Base-by-base conservation (phyloP, 2,797 vertebrate genomes). In the Chloroceryle amazona region DNA sequence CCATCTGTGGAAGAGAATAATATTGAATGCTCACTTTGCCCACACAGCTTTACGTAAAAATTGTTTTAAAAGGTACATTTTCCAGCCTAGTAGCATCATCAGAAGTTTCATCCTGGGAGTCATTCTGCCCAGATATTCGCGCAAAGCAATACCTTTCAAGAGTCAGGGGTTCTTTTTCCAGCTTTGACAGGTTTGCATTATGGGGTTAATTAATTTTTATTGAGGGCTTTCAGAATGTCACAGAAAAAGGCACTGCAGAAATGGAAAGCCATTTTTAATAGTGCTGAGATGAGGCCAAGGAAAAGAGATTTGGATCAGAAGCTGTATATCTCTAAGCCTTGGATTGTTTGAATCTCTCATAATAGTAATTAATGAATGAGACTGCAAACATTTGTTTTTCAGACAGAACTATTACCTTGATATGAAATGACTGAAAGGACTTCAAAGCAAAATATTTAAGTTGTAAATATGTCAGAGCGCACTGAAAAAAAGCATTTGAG, bases 1-100 rank as follows among this genome's bases (percentile, higher is more conserved):
- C 87, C 94, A 88, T 94, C 94, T 95, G 91, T 84, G 81, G 91
- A 91, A 93, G 55, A 31, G 82, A 94, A 92, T 87, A 44, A 89
- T 39, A 58, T 29, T 62, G 91, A 91, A 86, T 95, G 95, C 90
- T 96, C 93, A 91, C 93, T 97, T 97, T 96, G 91, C 94, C 96
- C 95, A 96, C 94, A 90, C 92, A 95, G 75, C 76, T 79, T 83
- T 81, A 25, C 44, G 10, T 63, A 74, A 61, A 92, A 94, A 5
- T 26, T 41, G 71, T 3, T 80, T 25, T 13, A 20, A 91, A 94
- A 92, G 86, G 90, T 92, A 57, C 60, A 26, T 94, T 93, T 89
- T 39, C 2, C 19, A 86, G 65, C 49, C 17, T 10, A 25, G 73
- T 28, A 63, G 15, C 75, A 35, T 58, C 89, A 37, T 5, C 84